Conservation (phyloP, 2,888 invertebrate species). For the Hoplodrina blanda region DNA sequence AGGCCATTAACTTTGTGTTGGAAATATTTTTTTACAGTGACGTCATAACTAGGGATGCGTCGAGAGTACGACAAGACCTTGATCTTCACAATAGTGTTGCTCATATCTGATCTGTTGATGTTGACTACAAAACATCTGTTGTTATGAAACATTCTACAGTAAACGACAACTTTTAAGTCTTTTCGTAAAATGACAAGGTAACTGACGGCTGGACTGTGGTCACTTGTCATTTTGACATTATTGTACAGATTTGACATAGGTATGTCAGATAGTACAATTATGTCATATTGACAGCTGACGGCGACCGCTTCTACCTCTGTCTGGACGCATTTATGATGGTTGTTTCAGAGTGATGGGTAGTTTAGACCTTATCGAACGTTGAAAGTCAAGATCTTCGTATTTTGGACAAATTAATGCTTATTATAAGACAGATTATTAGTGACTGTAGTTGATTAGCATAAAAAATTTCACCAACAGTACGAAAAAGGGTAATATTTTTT, state of each 20-base stretch:
- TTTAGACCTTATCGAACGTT: too few relatives aligned
- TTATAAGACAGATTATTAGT: too few relatives aligned
- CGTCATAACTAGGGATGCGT: too few relatives aligned
- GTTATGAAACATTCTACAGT: constrained; percentile 39
- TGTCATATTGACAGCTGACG: neutral
- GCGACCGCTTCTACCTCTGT: neutral
- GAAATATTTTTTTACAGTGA: too few relatives aligned
- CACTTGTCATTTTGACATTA: neutral
- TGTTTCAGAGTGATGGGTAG: neutral
- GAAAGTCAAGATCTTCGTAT: too few relatives aligned
- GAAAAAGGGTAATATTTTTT: neutral
- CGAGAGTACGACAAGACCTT: constrained; percentile 26
- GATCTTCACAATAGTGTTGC: constrained; percentile 47
- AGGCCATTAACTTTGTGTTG: too few relatives aligned
- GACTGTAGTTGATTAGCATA: too few relatives aligned
- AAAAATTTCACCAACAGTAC: neutral
- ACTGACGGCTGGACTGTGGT: neutral
- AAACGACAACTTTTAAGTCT: constrained; percentile 30
- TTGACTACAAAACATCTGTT: constrained; percentile 45
- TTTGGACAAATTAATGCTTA: too few relatives aligned
- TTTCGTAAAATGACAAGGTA: constrained; percentile 28
- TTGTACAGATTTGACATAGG: neutral
- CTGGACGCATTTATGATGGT: neutral
- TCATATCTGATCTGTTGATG: constrained; percentile 38
- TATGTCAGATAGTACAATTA: too few relatives aligned